A percentile compares a stretch with the other conserved stretches of the same genome.
Evolutionary conservation across 2,797 vertebrate species (phyloP).

Genomic region (Muscicapa comitata): DNA sequence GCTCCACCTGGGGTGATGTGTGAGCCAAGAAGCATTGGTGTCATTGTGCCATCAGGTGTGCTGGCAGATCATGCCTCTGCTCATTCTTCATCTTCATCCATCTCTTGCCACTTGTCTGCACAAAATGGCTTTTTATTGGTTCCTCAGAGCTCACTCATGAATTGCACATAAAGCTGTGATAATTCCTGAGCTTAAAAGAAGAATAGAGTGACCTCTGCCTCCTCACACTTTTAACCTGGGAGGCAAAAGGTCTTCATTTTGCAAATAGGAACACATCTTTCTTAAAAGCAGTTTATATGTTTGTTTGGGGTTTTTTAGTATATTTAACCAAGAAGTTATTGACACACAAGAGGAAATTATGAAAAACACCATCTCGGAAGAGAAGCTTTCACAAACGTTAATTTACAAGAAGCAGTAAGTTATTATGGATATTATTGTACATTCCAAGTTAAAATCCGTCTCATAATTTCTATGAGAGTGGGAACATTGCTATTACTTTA

Average conservation of each 20-base stretch:
- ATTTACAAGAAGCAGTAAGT: not conserved
- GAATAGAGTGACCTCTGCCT: fast-evolving
- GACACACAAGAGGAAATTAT: not conserved
- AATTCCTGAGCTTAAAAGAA: not conserved
- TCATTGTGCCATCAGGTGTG: not conserved
- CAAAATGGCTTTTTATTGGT: not conserved
- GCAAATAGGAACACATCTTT: not conserved
- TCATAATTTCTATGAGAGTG: not conserved
- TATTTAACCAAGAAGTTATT: not conserved
- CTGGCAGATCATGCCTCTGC: not conserved
- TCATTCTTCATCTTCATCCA: not conserved
- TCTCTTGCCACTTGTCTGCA: not conserved
- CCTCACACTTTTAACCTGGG: not conserved
- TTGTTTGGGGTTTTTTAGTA: not conserved
- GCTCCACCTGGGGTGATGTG: not conserved
- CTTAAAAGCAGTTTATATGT: not conserved
- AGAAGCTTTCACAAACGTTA: not conserved
- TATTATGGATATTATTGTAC: not conserved
- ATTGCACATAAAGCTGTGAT: not conserved
- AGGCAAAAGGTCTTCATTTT: not conserved
- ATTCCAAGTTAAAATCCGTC: not conserved
- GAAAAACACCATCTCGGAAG: not conserved
- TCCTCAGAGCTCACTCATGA: not conserved
- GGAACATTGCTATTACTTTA: not conserved
- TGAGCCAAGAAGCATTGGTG: not conserved